Conservation (phyloP, 1,140 invertebrate genomes). For the Tetragnatha versicolor region DNA sequence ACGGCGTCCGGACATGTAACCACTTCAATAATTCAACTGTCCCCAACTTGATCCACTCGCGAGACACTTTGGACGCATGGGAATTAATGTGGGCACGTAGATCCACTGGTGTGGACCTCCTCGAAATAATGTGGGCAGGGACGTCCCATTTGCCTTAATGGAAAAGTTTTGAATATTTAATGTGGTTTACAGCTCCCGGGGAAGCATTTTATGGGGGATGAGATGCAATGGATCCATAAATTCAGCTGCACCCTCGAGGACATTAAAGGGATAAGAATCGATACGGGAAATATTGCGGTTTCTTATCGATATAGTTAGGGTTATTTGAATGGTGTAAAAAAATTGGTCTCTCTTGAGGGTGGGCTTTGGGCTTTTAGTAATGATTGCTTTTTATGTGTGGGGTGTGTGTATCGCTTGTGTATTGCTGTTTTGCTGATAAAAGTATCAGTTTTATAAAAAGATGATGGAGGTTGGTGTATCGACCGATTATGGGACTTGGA, state of each 20-base stretch:
- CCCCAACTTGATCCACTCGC: too few relatives aligned
- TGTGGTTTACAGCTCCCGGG: constrained; percentile 1
- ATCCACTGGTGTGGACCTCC: neutral
- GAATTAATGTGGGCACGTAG: neutral
- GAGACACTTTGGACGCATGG: neutral
- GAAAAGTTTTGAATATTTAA: constrained; percentile 45
- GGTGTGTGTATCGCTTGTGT: too few relatives aligned
- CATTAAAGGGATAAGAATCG: neutral
- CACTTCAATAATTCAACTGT: too few relatives aligned
- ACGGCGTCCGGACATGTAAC: too few relatives aligned
- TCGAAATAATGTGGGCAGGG: constrained; percentile 1
- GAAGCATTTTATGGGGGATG: neutral
- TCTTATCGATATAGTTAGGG: constrained; percentile 4
- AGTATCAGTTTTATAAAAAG: too few relatives aligned
- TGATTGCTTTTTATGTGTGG: too few relatives aligned
- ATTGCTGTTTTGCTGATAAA: too few relatives aligned
- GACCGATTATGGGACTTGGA: too few relatives aligned
- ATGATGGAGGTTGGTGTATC: too few relatives aligned
- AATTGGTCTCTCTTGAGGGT: too few relatives aligned
- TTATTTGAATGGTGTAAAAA: too few relatives aligned
- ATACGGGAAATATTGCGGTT: neutral
- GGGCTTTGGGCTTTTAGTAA: too few relatives aligned
- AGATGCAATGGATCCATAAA: constrained; percentile 1
- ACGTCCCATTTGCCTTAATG: constrained; percentile 15
- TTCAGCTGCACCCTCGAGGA: neutral